Conservation (phyloP, 2,888 invertebrate genomes). For the Harpalus rubripes region DNA sequence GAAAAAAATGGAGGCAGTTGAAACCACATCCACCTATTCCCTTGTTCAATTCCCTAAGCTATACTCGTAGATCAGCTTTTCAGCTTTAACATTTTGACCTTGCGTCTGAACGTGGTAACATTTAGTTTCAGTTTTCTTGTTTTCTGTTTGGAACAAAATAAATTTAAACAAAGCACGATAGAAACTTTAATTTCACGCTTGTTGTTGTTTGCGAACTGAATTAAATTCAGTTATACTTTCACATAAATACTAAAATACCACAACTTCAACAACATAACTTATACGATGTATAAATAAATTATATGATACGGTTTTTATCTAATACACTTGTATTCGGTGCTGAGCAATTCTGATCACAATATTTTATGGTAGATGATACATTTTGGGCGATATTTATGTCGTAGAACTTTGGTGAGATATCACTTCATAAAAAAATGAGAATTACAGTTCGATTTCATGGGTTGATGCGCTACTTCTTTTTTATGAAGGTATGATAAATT, state of each 20-base stretch:
- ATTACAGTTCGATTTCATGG: no score
- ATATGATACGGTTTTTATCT: not conserved
- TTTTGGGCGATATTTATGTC: no score
- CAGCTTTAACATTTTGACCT: conserved; percentile 39
- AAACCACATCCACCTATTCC: not conserved
- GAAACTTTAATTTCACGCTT: conserved; percentile 6
- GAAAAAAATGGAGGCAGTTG: not conserved
- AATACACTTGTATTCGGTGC: no score
- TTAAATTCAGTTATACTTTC: not conserved
- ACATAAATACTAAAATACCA: not conserved
- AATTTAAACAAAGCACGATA: conserved; percentile 2
- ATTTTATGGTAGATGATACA: no score
- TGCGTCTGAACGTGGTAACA: conserved; percentile 4
- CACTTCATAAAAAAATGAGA: no score
- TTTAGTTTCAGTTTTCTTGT: conserved; percentile 17
- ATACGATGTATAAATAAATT: not conserved
- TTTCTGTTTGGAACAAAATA: conserved; percentile 13
- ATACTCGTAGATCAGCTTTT: conserved; percentile 6
- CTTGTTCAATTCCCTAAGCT: not conserved
- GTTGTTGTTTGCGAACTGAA: not conserved
- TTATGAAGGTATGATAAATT: no score
- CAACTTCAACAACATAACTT: not conserved
- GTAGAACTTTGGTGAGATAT: no score
- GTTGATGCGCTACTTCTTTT: no score
- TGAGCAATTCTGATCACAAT: no score